Conservation (phyloP, 1,140 invertebrate genomes). For the Bilobella aurantiaca region DNA sequence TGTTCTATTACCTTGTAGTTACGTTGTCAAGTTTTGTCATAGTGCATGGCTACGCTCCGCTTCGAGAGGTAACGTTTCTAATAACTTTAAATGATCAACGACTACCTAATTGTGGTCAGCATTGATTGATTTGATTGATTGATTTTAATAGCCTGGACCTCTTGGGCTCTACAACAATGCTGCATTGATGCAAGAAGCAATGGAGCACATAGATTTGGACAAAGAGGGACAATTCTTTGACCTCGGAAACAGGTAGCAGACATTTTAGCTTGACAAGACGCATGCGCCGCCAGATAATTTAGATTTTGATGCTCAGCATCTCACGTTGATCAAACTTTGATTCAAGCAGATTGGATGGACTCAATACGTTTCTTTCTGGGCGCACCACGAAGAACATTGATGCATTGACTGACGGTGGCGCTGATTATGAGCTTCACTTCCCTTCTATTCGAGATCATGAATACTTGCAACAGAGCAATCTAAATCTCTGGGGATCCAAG, state of each 20-base stretch:
- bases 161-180: slow-evolving; percentile 17
- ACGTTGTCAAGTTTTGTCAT: slow-evolving; percentile 7
- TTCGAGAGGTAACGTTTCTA: slow-evolving; percentile 26
- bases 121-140: background rate
- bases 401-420: slow-evolving; percentile 46
- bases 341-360: slow-evolving; percentile 20
- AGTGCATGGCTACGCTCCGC: slow-evolving; percentile 27
- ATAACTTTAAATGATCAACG: background rate
- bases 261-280: background rate
- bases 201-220: slow-evolving; percentile 26
- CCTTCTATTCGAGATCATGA: slow-evolving; percentile 77
- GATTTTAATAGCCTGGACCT: slow-evolving; percentile 17
- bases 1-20: background rate
- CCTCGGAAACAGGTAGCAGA: slow-evolving; percentile 25
- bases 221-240: slow-evolving; percentile 18
- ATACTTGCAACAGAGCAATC: slow-evolving; percentile 76
- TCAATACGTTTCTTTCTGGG: slow-evolving; percentile 42
- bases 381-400: slow-evolving; percentile 46
- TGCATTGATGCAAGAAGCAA: slow-evolving; percentile 30
- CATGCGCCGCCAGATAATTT: background rate
- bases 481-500: slow-evolving; percentile 73
- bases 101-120: background rate
- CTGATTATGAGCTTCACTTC: slow-evolving; percentile 54
- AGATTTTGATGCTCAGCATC: background rate
- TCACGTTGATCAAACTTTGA: background rate